Evolutionary conservation across 2,888 invertebrate genomes (phyloP).

Genomic region (Megamerina dolium): DNA sequence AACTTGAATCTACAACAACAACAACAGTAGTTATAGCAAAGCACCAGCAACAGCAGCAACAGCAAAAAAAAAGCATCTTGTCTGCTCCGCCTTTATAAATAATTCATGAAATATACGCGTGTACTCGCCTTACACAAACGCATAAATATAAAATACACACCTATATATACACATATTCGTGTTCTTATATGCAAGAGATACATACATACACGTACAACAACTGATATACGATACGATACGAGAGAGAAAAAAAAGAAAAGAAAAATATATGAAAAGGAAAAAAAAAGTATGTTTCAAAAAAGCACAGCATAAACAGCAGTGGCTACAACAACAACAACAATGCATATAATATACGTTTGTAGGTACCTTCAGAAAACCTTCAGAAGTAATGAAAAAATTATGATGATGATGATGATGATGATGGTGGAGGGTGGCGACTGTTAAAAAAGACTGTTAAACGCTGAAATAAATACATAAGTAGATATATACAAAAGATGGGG

Average conservation of each 20-base stretch:
- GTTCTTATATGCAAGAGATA: conserved; percentile 34
- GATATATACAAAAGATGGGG: too few relatives aligned
- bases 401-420: too few relatives aligned
- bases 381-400: too few relatives aligned
- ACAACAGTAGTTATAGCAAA: conserved; percentile 12
- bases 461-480: too few relatives aligned
- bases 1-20: conserved; percentile 20
- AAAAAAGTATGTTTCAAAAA: too few relatives aligned
- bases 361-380: too few relatives aligned
- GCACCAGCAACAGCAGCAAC: conserved; percentile 13
- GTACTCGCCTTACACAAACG: too few relatives aligned
- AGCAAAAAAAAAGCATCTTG: conserved; percentile 30
- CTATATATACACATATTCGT: conserved; percentile 19
- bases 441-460: too few relatives aligned
- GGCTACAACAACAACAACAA: too few relatives aligned
- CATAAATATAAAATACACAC: conserved; percentile 11
- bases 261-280: conserved; percentile 12
- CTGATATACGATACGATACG: conserved; percentile 13
- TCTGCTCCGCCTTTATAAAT: conserved; percentile 51
- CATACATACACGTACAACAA: conserved; percentile 20
- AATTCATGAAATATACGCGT: conserved; percentile 46
- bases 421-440: too few relatives aligned
- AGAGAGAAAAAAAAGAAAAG: conserved; percentile 4
- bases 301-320: conserved; percentile 10
- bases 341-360: too few relatives aligned